Evolutionary conservation across 2,113 vertebrate genomes (phyloP).

Genomic region (Orientallactaga bullata): DNA sequence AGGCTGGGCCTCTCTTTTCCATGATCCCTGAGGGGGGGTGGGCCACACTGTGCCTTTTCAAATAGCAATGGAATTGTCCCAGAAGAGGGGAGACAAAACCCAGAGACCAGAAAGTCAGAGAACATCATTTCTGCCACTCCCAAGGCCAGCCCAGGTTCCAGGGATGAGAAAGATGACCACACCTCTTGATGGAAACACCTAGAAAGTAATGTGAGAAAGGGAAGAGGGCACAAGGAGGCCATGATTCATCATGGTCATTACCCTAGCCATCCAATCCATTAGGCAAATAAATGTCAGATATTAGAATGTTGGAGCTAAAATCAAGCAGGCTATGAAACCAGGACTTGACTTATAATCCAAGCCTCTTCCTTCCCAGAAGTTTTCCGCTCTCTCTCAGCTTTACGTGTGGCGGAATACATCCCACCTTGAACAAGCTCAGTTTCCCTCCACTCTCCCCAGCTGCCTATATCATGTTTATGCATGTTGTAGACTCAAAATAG

Average conservation of each 20-base stretch:
- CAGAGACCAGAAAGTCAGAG: not conserved
- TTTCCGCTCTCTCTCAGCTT: not conserved
- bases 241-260: not conserved
- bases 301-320: not conserved
- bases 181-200: not conserved
- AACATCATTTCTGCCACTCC: not conserved
- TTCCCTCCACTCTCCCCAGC: not conserved
- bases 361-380: not conserved
- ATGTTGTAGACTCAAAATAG: not conserved
- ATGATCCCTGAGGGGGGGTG: not conserved
- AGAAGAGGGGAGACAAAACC: not conserved
- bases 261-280: not conserved
- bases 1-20: not conserved
- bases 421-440: not conserved
- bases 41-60: not conserved
- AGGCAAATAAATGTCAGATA: not conserved
- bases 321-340: not conserved
- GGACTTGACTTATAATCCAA: not conserved
- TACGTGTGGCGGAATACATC: not conserved
- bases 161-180: not conserved
- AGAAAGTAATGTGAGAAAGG: not conserved
- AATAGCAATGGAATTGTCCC: not conserved
- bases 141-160: not conserved
- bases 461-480: not conserved
- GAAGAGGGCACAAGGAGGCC: not conserved